These are phyloP conservation scores for Panurus biarmicus DNA, from an alignment of 2,113 vertebrate species.

Conservation along the genomic window DNA sequence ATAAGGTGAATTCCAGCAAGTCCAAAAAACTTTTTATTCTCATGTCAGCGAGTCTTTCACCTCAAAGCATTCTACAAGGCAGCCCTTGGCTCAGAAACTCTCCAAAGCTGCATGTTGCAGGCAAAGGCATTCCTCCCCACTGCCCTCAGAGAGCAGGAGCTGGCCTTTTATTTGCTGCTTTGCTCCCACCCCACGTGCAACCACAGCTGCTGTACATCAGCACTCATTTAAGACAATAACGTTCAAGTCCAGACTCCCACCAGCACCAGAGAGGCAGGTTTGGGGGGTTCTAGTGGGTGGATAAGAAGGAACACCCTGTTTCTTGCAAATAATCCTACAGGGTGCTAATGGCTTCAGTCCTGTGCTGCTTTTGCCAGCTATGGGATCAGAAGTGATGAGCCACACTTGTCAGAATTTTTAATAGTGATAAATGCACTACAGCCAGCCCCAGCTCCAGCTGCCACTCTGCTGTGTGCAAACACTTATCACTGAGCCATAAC, in stretches of 20 bases:
- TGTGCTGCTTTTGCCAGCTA: neutral
- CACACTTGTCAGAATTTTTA: neutral
- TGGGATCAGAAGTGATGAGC: neutral
- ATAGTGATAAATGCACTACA: neutral
- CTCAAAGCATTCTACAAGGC: neutral
- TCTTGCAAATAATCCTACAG: neutral
- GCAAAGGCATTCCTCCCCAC: neutral
- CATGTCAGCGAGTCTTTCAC: rapidly evolving
- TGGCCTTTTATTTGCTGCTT: neutral
- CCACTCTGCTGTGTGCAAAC: neutral
- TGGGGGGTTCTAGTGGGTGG: neutral
- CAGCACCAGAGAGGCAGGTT: neutral
- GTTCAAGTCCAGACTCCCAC: neutral
- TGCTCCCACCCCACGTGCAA: neutral
- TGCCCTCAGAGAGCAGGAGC: neutral
- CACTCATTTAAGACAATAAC: neutral
- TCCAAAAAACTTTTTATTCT: neutral
- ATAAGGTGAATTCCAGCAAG: neutral
- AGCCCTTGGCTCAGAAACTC: neutral
- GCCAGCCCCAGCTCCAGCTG: neutral
- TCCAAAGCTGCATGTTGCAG: neutral
- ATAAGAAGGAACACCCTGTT: neutral
- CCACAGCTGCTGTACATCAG: neutral
- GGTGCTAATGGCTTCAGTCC: neutral
- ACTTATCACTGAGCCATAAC: neutral